Conservation (phyloP, 2,888 invertebrate species). For the Lithosia quadra region DNA sequence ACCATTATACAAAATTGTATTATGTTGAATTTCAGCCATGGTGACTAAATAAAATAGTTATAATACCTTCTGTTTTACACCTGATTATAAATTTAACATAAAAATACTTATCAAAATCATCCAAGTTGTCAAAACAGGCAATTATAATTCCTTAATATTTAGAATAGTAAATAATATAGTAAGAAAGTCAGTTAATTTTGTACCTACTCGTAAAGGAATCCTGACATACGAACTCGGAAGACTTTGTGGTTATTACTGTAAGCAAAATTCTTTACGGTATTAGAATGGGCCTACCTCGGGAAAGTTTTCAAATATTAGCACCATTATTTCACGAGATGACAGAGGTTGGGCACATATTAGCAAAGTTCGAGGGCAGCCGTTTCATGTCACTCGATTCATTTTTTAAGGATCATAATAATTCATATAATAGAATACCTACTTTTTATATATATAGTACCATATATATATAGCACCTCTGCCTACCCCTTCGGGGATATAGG, state of each 20-base stretch:
- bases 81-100: slow-evolving; percentile 11
- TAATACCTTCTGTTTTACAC: too few species aligned
- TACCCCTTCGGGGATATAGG: too few species aligned
- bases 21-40: too few species aligned
- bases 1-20: too few species aligned
- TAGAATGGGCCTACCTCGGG: slow-evolving; percentile 73
- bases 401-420: slow-evolving; percentile 61
- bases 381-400: slow-evolving; percentile 75
- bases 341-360: slow-evolving; percentile 86
- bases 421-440: slow-evolving; percentile 39
- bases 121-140: too few species aligned
- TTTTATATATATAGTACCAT: not conserved
- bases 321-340: slow-evolving; percentile 85
- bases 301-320: slow-evolving; percentile 86
- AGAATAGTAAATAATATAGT: slow-evolving; percentile 18
- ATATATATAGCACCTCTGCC: too few species aligned
- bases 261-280: slow-evolving; percentile 80
- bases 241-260: slow-evolving; percentile 71
- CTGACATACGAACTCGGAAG: slow-evolving; percentile 68
- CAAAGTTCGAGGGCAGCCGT: slow-evolving; percentile 77
- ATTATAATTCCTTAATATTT: too few species aligned
- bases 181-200: slow-evolving; percentile 41
- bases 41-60: too few species aligned
- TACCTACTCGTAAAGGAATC: slow-evolving; percentile 53
- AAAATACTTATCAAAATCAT: too few species aligned